These are phyloP conservation scores for Paratrypauchen microcephalus DNA, from an alignment of 2,797 vertebrate species.

Conservation along the genomic window DNA sequence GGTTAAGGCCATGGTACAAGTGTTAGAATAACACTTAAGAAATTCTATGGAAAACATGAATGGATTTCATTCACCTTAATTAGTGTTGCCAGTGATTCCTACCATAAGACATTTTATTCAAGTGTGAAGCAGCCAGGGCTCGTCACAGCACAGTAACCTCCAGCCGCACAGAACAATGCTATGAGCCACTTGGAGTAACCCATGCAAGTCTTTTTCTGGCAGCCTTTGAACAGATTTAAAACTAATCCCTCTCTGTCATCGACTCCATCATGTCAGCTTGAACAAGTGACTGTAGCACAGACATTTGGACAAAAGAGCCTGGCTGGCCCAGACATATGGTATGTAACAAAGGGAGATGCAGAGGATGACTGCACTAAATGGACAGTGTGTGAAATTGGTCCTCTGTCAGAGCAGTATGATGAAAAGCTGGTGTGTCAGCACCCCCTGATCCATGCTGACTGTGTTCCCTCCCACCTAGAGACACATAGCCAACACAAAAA, in stretches of 20 bases:
- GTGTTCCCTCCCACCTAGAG: slow-evolving; percentile 46
- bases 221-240: slow-evolving; percentile 53
- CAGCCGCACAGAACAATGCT: slow-evolving; percentile 55
- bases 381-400: slow-evolving; percentile 59
- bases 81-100: slow-evolving; percentile 39
- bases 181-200: slow-evolving; percentile 56
- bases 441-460: slow-evolving; percentile 44
- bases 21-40: slow-evolving; percentile 4
- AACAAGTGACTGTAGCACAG: slow-evolving; percentile 23
- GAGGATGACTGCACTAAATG: slow-evolving; percentile 45
- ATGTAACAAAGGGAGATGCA: slow-evolving; percentile 34
- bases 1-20: slow-evolving; percentile 16
- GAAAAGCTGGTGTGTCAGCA: slow-evolving; percentile 63
- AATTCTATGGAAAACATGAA: slow-evolving; percentile 35
- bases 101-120: slow-evolving; percentile 37
- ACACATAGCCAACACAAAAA: slow-evolving; percentile 20
- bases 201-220: slow-evolving; percentile 52
- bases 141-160: slow-evolving; percentile 59
- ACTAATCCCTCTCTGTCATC: slow-evolving; percentile 53
- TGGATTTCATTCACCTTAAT: slow-evolving; percentile 41
- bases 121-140: slow-evolving; percentile 52
- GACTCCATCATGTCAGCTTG: slow-evolving; percentile 20
- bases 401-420: slow-evolving; percentile 48
- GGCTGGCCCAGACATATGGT: slow-evolving; percentile 43
- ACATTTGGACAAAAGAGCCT: slow-evolving; percentile 25